Conservation (phyloP, 2,797 vertebrate genomes). For the Sebastes itinus region DNA sequence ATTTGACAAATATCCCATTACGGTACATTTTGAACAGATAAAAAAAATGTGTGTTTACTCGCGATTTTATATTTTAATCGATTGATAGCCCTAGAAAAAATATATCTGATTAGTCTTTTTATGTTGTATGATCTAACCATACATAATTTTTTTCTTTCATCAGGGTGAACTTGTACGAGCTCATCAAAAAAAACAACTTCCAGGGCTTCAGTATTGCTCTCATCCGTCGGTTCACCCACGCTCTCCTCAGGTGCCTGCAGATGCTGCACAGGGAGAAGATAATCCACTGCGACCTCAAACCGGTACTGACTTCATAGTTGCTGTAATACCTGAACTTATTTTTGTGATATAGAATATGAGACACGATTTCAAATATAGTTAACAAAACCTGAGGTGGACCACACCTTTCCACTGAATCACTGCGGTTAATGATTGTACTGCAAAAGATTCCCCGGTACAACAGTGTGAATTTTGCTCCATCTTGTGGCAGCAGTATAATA, state of each 20-base stretch:
- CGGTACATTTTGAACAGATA: no score
- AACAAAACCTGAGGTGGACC: not conserved
- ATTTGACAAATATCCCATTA: accelerated
- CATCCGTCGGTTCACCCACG: slow-evolving; percentile 89
- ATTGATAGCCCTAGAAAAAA: no score
- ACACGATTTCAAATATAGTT: not conserved
- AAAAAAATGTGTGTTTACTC: no score
- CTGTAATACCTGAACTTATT: not conserved
- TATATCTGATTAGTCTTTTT: not conserved
- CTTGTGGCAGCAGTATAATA: slow-evolving; percentile 29
- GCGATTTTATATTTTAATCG: no score
- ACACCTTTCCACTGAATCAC: not conserved
- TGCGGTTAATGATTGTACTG: not conserved
- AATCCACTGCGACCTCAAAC: slow-evolving; percentile 96
- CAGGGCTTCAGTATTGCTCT: slow-evolving; percentile 92
- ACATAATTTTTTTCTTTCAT: slow-evolving; percentile 3
- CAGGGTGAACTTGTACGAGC: slow-evolving; percentile 93
- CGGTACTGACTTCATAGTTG: slow-evolving; percentile 77
- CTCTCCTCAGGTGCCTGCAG: slow-evolving; percentile 92
- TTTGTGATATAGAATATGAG: not conserved
- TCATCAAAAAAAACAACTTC: slow-evolving; percentile 96
- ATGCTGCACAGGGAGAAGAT: slow-evolving; percentile 93
- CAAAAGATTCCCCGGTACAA: not conserved
- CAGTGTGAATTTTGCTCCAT: slow-evolving; percentile 16
- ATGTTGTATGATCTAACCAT: not conserved